phyloP scores from a whole-genome alignment of 2,888 invertebrate genomes.

The Hypolimnas misippus region DNA sequence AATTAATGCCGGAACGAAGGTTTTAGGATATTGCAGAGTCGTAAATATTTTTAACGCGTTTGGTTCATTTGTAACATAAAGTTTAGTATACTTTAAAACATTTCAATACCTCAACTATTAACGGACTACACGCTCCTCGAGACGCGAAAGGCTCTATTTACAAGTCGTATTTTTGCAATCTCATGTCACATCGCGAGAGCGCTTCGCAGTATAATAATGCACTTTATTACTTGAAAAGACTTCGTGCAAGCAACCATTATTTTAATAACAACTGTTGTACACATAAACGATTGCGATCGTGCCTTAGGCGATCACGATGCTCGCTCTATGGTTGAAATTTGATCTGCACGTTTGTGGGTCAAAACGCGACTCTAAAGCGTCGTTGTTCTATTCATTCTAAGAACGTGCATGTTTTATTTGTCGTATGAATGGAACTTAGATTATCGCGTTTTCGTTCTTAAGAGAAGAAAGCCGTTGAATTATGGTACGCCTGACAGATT shows the following conservation, averaged over 20 bases:
- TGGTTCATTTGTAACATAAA: neutral
- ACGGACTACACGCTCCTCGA: conserved; percentile 17
- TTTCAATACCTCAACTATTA: conserved; percentile 16
- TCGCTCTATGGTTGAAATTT: conserved; percentile 63
- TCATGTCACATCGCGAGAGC: conserved; percentile 39
- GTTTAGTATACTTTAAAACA: conserved; percentile 10
- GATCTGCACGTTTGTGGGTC: conserved; percentile 73
- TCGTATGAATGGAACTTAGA: conserved; percentile 40
- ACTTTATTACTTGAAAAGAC: conserved; percentile 48
- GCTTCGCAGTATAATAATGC: conserved; percentile 38
- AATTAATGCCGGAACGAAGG: neutral
- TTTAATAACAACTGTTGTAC: conserved; percentile 56
- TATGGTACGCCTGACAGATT: conserved; percentile 14
- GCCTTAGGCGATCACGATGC: conserved; percentile 60
- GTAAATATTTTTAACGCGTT: neutral
- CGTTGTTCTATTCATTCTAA: conserved; percentile 45
- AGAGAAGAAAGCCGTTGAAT: conserved; percentile 26
- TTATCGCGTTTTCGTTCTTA: conserved; percentile 26
- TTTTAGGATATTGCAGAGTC: neutral
- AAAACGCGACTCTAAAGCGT: conserved; percentile 47
- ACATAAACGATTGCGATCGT: conserved; percentile 56
- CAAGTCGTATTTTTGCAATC: conserved; percentile 39
- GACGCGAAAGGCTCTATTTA: conserved; percentile 35
- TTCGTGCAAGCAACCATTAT: conserved; percentile 55
- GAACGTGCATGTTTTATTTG: conserved; percentile 35